These are phyloP conservation scores for Trachymyrmex septentrionalis DNA, from an alignment of 1,140 invertebrate species.

Conservation along the genomic window DNA sequence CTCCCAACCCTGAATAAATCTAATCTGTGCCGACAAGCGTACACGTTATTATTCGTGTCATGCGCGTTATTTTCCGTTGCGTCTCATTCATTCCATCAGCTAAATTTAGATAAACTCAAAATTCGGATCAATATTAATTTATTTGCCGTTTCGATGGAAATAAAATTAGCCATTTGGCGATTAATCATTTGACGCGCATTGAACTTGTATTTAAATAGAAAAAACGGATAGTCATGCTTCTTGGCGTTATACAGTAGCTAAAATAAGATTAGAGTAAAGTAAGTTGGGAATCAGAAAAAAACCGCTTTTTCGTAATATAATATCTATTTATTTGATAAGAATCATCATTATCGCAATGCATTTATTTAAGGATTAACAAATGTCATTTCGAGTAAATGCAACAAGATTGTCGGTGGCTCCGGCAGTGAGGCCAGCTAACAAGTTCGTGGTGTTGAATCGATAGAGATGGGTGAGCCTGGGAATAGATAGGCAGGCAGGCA, in stretches of 20 bases:
- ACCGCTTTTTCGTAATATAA: background rate
- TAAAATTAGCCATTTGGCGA: background rate
- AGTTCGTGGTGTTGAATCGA: conserved; percentile 85
- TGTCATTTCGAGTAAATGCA: conserved; percentile 6
- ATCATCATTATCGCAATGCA: background rate
- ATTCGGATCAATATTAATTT: conserved; percentile 2
- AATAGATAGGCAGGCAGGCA: conserved; percentile 26
- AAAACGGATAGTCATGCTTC: background rate
- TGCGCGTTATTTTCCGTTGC: background rate
- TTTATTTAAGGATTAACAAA: conserved; percentile 44
- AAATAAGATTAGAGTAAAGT: conserved; percentile 9
- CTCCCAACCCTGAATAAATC: background rate
- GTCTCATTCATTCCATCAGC: background rate
- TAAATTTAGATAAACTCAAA: conserved; percentile 26
- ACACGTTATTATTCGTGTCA: background rate
- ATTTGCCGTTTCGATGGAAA: conserved; percentile 9
- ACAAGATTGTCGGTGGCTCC: conserved; percentile 47
- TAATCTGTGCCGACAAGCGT: background rate
- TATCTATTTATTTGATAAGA: conserved; percentile 13
- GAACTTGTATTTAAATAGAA: conserved; percentile 23
- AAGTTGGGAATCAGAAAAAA: background rate
- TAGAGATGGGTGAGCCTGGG: conserved; percentile 79
- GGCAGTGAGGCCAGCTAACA: conserved; percentile 81
- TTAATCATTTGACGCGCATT: conserved; percentile 28
- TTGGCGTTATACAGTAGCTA: background rate